Evolutionary conservation across 2,888 invertebrate genomes (phyloP).

Genomic region (Ichneumoninae sp.): DNA sequence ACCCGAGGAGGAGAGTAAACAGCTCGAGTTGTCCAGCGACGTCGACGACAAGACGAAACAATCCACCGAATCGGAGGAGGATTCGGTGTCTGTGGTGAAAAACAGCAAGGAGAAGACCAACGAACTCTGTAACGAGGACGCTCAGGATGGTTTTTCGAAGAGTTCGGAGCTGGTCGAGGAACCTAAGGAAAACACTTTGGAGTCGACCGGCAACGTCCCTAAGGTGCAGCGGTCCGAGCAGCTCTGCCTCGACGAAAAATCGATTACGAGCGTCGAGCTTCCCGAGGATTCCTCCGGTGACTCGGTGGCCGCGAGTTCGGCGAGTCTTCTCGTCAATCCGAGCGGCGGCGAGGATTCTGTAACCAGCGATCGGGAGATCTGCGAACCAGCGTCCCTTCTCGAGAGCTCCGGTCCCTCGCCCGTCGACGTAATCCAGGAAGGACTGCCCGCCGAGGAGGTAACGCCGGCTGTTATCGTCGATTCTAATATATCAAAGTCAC

Average conservation of each 20-base stretch:
- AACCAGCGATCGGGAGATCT: slow-evolving; percentile 37
- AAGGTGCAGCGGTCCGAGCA: slow-evolving; percentile 8
- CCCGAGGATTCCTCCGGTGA: slow-evolving; percentile 55
- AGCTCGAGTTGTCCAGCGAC: slow-evolving; percentile 46
- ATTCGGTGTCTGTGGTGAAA: slow-evolving; percentile 32
- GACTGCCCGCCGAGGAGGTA: slow-evolving; percentile 30
- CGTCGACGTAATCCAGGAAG: slow-evolving; percentile 18
- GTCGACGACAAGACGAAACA: slow-evolving; percentile 60
- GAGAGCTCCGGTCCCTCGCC: slow-evolving; percentile 27
- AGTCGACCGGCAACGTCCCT: slow-evolving; percentile 19
- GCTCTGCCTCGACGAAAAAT: slow-evolving; percentile 38
- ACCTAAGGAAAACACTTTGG: slow-evolving; percentile 9
- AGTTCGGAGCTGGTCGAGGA: slow-evolving; percentile 44
- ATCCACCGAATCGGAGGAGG: slow-evolving; percentile 61
- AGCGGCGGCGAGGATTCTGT: slow-evolving; percentile 56
- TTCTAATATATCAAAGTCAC: slow-evolving; percentile 64
- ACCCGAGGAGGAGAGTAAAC: slow-evolving; percentile 39
- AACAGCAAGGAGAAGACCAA: slow-evolving; percentile 43
- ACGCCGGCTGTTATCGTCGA: slow-evolving; percentile 64
- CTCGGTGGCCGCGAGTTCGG: slow-evolving; percentile 45
- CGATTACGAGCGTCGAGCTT: slow-evolving; percentile 35
- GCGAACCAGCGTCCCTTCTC: slow-evolving; percentile 41
- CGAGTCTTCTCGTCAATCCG: slow-evolving; percentile 55
- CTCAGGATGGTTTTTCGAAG: slow-evolving; percentile 63
- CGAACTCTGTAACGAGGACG: slow-evolving; percentile 58